A percentile compares a stretch with the other conserved stretches of the same genome.
Evolutionary conservation across 2,888 invertebrate species (phyloP).

Genomic region (Cryptocephalus primarius): DNA sequence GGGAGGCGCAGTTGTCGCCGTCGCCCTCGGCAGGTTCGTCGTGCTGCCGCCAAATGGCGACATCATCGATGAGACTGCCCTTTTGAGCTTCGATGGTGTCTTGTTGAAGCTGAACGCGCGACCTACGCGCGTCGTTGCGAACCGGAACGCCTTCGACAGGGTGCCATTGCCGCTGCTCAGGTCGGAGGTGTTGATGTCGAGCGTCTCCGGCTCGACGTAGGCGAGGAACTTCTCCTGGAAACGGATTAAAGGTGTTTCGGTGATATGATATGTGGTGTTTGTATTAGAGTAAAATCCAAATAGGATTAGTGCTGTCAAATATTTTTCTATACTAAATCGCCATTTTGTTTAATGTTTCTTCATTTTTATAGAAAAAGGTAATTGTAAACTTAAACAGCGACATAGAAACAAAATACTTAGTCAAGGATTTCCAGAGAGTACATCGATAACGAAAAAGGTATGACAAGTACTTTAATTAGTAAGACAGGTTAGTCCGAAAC

Average conservation of each 20-base stretch:
- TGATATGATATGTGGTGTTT: too few relatives aligned
- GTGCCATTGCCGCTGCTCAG: slow-evolving; percentile 68
- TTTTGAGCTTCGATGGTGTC: slow-evolving; percentile 85
- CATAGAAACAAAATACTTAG: too few relatives aligned
- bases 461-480: too few relatives aligned
- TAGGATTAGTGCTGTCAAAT: too few relatives aligned
- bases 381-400: too few relatives aligned
- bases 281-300: too few relatives aligned
- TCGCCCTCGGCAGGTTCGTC: slow-evolving; percentile 70
- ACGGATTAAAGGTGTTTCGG: slow-evolving; percentile 4
- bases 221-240: slow-evolving; percentile 71
- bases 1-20: slow-evolving; percentile 21
- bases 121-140: slow-evolving; percentile 78
- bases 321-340: too few relatives aligned
- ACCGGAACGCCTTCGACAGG: slow-evolving; percentile 83
- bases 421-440: too few relatives aligned
- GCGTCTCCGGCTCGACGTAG: slow-evolving; percentile 65
- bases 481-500: too few relatives aligned
- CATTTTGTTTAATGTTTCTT: too few relatives aligned
- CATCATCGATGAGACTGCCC: slow-evolving; percentile 92
- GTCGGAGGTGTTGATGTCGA: slow-evolving; percentile 83
- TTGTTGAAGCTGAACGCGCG: slow-evolving; percentile 93
- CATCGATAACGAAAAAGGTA: too few relatives aligned
- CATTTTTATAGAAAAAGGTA: too few relatives aligned
- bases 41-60: slow-evolving; percentile 81